phyloP scores from a whole-genome alignment of 2,888 invertebrate species.

The Electrophaes corylata region DNA sequence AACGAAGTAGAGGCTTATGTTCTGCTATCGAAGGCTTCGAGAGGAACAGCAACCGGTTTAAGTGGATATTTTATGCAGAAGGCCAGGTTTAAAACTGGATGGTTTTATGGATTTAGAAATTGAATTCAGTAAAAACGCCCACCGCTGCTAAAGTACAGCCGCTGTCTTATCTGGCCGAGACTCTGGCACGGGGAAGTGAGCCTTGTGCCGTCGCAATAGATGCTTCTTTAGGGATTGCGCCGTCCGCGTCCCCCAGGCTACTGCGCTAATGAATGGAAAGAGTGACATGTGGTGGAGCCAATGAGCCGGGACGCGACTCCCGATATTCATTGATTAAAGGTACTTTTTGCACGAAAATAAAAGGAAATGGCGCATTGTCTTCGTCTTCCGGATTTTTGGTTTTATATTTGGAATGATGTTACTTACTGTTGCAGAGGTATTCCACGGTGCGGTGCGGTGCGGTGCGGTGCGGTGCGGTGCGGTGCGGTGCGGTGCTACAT shows the following conservation, averaged over 20 bases:
- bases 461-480: too few species aligned
- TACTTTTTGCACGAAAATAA: background rate
- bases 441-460: too few species aligned
- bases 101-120: background rate
- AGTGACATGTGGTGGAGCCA: background rate
- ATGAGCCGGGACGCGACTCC: background rate
- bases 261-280: background rate
- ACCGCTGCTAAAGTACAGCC: background rate
- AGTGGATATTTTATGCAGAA: too few species aligned
- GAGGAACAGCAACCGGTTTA: too few species aligned
- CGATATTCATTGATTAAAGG: constrained; percentile 2
- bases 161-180: background rate
- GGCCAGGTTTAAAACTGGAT: background rate
- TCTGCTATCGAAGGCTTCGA: too few species aligned
- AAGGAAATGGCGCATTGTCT: background rate
- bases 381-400: background rate
- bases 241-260: background rate
- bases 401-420: too few species aligned
- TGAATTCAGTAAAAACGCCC: background rate
- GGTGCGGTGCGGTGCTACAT: too few species aligned
- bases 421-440: too few species aligned
- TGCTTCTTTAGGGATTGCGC: background rate
- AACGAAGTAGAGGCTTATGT: too few species aligned
- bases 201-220: background rate
- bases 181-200: background rate